Conservation (phyloP, 37 sponge, comb jelly and placozoan genomes). For the Agelas oroides region DNA sequence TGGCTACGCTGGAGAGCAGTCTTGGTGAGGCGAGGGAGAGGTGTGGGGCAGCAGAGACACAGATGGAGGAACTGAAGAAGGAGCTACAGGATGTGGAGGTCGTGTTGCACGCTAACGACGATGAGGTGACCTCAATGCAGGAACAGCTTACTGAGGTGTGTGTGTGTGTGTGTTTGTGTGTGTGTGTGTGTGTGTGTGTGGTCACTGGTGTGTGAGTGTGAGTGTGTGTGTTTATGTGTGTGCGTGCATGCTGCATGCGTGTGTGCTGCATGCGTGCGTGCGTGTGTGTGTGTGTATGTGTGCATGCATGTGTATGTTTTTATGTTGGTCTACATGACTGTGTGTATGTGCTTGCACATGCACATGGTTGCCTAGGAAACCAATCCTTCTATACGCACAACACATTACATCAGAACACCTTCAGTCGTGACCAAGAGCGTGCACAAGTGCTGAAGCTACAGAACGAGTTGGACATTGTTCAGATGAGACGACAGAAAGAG, state of each 20-base stretch:
- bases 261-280: background rate
- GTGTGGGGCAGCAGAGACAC: background rate
- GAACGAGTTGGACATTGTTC: slow-evolving; percentile 48
- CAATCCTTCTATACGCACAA: no score
- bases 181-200: slow-evolving; percentile 18
- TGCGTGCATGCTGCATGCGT: background rate
- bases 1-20: slow-evolving; percentile 3
- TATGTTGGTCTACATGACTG: slow-evolving; percentile 8
- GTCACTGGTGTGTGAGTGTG: no score
- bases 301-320: background rate
- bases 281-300: no score
- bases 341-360: background rate
- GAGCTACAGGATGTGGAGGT: slow-evolving; percentile 46
- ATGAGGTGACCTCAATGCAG: slow-evolving; percentile 42
- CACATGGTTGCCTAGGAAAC: no score
- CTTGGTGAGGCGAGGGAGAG: background rate
- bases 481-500: slow-evolving; percentile 48
- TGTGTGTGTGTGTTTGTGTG: slow-evolving; percentile 22
- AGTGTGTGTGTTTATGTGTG: no score
- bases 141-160: slow-evolving; percentile 65
- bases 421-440: slow-evolving; percentile 68
- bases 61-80: slow-evolving; percentile 36
- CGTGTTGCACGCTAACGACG: background rate
- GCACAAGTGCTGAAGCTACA: slow-evolving; percentile 51
- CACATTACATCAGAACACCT: slow-evolving; percentile 35